phyloP scores from a whole-genome alignment of 2,888 invertebrate genomes.

The Cantharis lateralis region DNA sequence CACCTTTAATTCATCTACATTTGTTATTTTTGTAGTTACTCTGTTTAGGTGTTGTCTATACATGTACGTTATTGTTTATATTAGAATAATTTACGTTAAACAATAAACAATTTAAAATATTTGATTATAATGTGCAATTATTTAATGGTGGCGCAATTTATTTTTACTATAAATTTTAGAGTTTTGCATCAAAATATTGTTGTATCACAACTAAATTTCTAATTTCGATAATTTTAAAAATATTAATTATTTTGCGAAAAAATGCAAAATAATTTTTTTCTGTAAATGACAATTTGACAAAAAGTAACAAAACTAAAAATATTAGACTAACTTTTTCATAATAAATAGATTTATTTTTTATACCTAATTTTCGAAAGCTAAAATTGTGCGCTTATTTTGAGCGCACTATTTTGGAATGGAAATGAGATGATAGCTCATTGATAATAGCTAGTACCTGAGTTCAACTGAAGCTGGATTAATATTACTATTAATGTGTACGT shows the following conservation, averaged over 20 bases:
- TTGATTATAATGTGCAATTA: neutral
- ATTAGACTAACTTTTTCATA: neutral
- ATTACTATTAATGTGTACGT: conserved; percentile 18
- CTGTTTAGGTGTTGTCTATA: conserved; percentile 13
- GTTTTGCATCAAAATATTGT: neutral
- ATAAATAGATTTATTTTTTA: neutral
- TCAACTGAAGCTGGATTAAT: conserved; percentile 20
- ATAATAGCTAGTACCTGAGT: conserved; percentile 25
- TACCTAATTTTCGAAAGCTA: neutral
- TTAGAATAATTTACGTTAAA: conserved; percentile 22
- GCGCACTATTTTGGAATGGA: conserved; percentile 11
- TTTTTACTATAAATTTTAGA: neutral
- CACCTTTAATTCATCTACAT: conserved; percentile 31
- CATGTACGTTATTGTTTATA: conserved; percentile 25
- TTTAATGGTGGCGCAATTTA: neutral
- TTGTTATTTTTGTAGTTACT: conserved; percentile 20
- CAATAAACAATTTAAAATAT: conserved; percentile 17
- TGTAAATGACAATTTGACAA: neutral
- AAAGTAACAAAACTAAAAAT: neutral
- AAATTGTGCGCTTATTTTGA: neutral
- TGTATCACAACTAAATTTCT: neutral
- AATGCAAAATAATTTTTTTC: neutral
- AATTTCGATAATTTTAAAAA: neutral
- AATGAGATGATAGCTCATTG: conserved; percentile 20
- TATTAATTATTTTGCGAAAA: neutral